Evolutionary conservation across 2,888 invertebrate species (phyloP), one percentile per base, ranked within the genome.

Genomic region (Orthosia cruda): DNA sequence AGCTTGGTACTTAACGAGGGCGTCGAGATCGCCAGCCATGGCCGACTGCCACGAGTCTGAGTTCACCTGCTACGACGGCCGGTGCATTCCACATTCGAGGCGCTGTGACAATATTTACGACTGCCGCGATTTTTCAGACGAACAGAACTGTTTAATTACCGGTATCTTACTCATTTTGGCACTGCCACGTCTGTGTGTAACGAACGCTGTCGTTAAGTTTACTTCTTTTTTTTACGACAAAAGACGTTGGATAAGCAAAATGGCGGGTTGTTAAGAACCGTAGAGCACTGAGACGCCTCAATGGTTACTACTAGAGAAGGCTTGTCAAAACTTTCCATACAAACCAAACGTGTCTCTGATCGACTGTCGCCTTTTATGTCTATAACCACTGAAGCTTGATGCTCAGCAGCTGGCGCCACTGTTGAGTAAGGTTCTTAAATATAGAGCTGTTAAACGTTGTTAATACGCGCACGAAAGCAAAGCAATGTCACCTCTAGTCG

Each of bases 61-160:
- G 94, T 98, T 98, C 96, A 97, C 97, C 87, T 98, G 98, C 95
- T 98, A 98, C 97, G 97, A 97, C 92, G 97, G 97, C 84, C 97
- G 97, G 93, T 99, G 99, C 97, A 98, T 99, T 93, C 98, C 98
- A 86, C 97, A 97, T 93, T 95, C 97, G 87, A 97, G 98, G 91
- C 98, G 98, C 93, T 99, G 99, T 97, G 98, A 99, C 97, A 98
- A 98, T 97, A 97, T 97, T 97, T 98, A 98, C 97, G 98, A 98
- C 97, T 98, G 98, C 97, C 97, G 97, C 96, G 98, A 98, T 97
- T 98, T 98, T 97, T 98, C 98, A 92, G 98, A 99, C 94, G 98
- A 99, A 97, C 98, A 98, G 96, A 98, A 98, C 97, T 99, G 98
- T 97, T 97, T 98, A 97, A 91, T 90, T 82, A 93, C 95, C 84